Evolutionary conservation across 2,113 vertebrate genomes (phyloP).

Genomic region (Carassius auratus): DNA sequence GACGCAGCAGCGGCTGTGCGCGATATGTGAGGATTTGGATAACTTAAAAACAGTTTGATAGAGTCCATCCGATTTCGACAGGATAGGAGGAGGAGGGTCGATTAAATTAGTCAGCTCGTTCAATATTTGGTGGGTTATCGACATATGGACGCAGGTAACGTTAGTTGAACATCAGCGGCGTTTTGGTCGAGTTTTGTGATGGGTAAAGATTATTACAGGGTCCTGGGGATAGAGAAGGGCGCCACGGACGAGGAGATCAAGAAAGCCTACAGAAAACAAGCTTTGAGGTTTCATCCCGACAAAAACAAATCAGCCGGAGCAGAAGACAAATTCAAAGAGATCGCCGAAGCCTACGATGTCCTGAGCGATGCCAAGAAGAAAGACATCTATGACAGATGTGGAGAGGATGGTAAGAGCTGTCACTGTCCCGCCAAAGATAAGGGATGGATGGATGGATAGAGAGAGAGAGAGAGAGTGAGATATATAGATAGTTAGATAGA

Average conservation of each 20-base stretch:
- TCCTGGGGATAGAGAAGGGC: slow-evolving; percentile 81
- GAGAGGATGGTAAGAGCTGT: slow-evolving; percentile 84
- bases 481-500: neutral
- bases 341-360: slow-evolving; percentile 93
- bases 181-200: slow-evolving; percentile 66
- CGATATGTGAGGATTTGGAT: neutral
- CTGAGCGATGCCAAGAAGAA: slow-evolving; percentile 91
- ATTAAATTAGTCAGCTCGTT: neutral
- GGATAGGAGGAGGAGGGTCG: neutral
- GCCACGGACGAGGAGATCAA: slow-evolving; percentile 88
- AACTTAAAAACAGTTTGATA: slow-evolving; percentile 8
- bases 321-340: slow-evolving; percentile 92
- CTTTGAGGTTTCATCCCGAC: slow-evolving; percentile 89
- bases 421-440: neutral
- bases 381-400: slow-evolving; percentile 88
- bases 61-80: slow-evolving; percentile 8
- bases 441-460: neutral
- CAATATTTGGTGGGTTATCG: neutral
- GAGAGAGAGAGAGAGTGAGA: no score
- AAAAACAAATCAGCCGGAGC: slow-evolving; percentile 90
- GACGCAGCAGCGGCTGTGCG: neutral
- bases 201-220: slow-evolving; percentile 93
- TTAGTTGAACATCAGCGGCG: slow-evolving; percentile 16
- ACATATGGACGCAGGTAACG: slow-evolving; percentile 23
- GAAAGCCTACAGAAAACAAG: slow-evolving; percentile 89